Evolutionary conservation across 2,797 vertebrate species (phyloP), one percentile per base, ranked within the genome.

Genomic region (Anabacerthia variegaticeps): DNA sequence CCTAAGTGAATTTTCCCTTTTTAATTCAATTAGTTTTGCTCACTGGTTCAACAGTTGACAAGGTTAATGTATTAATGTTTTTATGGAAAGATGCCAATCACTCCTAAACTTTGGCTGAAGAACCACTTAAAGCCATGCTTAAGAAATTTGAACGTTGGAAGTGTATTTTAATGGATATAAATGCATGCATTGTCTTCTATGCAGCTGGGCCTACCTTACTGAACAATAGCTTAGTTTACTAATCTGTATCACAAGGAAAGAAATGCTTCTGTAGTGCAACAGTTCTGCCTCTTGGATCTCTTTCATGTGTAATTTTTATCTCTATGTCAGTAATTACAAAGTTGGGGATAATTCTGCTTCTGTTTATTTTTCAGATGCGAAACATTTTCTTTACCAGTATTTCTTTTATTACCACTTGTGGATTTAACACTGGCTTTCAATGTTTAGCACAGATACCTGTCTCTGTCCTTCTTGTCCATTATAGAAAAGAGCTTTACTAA

Each of bases 1-100:
- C 19, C 15, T 65, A 62, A 87, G 26, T 62, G 85, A 95, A 79
- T 75, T 78, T 16, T 28, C 28, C 16, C 0, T 18, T 87, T 92
- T 72, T 36, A 85, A 82, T 82, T 89, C 51, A 55, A 46, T 85
- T 75, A 59, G 2, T 74, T 34, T 94, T 91, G 36, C 61, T 80
- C 32, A 59, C 20, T 67, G 28, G 15, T 76, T 93, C 52, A 81
- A 43, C 48, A 73, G 37, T 78, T 86, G 58, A 62, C 17, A 62
- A 69, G 11, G 46, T 86, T 96, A 93, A 92, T 78, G 17, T 62
- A 58, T 88, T 84, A 86, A 58, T 48, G 12, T n/a, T 87, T 88
- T 88, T 74, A 62, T 82, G 74, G 74, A 86, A 86, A 54, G 32
- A 54, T 51, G 66, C 24, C 80, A 93, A 39, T 69, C 46, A 55